Conservation (phyloP, 2,797 vertebrate species). For the Meriones psammophilus region DNA sequence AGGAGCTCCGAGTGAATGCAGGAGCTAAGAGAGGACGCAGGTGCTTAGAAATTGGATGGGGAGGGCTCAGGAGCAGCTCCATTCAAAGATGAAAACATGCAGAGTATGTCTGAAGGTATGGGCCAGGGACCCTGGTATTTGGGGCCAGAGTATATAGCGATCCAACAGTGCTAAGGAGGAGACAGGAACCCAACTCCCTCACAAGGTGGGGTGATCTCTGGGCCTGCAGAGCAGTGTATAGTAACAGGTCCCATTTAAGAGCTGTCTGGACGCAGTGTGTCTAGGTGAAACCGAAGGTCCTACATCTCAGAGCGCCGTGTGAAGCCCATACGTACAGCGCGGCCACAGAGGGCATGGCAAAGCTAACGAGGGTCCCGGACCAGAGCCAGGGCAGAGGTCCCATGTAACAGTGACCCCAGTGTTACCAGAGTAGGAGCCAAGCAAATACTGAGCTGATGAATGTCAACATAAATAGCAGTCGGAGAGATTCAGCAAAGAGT, state of each 20-base stretch:
- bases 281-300: not conserved
- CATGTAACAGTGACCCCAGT: not conserved
- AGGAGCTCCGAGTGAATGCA: not conserved
- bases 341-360: not conserved
- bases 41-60: not conserved
- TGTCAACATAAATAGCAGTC: not conserved
- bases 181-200: not conserved
- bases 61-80: not conserved
- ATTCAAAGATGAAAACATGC: not conserved
- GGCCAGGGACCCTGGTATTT: not conserved
- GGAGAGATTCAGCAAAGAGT: not conserved
- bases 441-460: not conserved
- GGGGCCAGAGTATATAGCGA: not conserved
- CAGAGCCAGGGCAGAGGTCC: not conserved
- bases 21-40: no score
- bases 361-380: not conserved
- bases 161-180: not conserved
- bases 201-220: not conserved
- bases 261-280: not conserved
- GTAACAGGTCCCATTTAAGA: not conserved
- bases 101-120: not conserved
- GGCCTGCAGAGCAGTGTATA: not conserved
- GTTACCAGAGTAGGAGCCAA: not conserved
- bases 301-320: not conserved
- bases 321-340: not conserved